Conservation (phyloP, 2,888 invertebrate species). For the Drosophila subquinaria region DNA sequence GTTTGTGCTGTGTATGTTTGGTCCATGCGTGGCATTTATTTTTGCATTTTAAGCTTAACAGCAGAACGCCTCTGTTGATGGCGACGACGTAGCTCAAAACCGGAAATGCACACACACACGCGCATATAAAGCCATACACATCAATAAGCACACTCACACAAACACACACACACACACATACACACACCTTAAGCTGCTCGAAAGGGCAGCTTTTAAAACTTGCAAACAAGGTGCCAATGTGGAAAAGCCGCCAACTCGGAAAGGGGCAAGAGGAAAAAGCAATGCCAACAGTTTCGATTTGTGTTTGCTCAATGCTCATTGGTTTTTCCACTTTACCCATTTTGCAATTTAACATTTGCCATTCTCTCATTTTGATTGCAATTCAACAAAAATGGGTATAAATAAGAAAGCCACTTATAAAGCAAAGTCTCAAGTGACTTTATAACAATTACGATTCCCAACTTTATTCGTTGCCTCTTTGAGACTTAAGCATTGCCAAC, state of each 20-base stretch:
- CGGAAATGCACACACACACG: conserved; percentile 67
- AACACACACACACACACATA: conserved; percentile 18
- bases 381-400: conserved; percentile 46
- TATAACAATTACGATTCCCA: conserved; percentile 38
- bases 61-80: conserved; percentile 59
- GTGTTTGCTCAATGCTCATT: conserved; percentile 63
- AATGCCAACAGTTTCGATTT: conserved; percentile 62
- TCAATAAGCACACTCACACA: conserved; percentile 24
- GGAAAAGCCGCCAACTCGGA: conserved; percentile 65
- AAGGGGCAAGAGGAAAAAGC: conserved; percentile 1
- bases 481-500: not conserved
- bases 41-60: conserved; percentile 79
- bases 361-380: conserved; percentile 39
- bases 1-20: conserved; percentile 39
- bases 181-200: conserved; percentile 48
- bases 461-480: not conserved
- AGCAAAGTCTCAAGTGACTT: conserved; percentile 46
- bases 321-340: conserved; percentile 53
- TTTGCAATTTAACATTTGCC: conserved; percentile 32
- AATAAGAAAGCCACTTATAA: conserved; percentile 65
- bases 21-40: conserved; percentile 76
- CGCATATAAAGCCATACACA: conserved; percentile 9
- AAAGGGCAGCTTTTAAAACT: conserved; percentile 73
- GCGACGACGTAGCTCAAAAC: conserved; percentile 65
- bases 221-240: conserved; percentile 74